A percentile compares a stretch with the other conserved stretches of the same genome.
Evolutionary conservation across 2,888 invertebrate genomes (phyloP).

Genomic region (Harmothoe impar): DNA sequence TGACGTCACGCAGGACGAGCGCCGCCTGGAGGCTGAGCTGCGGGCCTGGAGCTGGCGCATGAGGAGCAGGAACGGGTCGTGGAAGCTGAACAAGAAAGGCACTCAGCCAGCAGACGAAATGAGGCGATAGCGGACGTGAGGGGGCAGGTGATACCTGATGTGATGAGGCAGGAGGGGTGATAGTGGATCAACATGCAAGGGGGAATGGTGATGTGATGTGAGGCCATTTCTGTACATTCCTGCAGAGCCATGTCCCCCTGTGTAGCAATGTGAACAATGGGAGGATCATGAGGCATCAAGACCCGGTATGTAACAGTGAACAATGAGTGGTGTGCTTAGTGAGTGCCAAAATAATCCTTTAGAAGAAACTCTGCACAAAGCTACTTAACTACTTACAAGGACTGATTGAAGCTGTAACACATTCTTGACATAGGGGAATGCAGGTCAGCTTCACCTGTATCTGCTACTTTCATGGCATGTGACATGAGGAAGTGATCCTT

Average conservation of each 20-base stretch:
- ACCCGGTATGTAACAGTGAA: too few species aligned
- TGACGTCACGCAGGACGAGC: conserved; percentile 18
- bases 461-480: too few species aligned
- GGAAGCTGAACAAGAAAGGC: conserved; percentile 10
- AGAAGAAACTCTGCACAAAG: too few species aligned
- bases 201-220: not conserved
- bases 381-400: too few species aligned
- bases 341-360: too few species aligned
- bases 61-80: not conserved
- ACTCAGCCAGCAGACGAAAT: conserved; percentile 22
- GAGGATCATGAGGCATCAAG: too few species aligned
- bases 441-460: too few species aligned
- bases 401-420: too few species aligned
- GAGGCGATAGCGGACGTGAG: conserved; percentile 4
- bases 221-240: not conserved
- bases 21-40: conserved; percentile 49
- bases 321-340: too few species aligned
- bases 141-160: not conserved
- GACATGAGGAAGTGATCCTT: too few species aligned
- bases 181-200: not conserved
- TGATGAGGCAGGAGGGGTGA: not conserved
- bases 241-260: not conserved
- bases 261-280: not conserved
- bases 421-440: too few species aligned
- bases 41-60: conserved; percentile 52